phyloP scores from a whole-genome alignment of 2,888 invertebrate species.

The Pammene fasciana region DNA sequence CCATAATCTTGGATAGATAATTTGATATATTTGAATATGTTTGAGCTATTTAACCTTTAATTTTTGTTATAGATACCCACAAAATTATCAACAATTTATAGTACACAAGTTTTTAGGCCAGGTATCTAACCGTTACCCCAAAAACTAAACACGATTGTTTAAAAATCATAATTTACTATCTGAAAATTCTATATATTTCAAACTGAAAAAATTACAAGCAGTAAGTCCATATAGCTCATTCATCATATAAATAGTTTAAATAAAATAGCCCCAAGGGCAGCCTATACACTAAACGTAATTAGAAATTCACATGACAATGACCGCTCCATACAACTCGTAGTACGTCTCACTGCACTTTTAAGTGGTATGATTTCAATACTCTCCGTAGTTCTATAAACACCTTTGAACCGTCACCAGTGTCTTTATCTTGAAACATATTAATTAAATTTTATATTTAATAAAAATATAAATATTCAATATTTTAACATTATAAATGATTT shows the following conservation, averaged over 20 bases:
- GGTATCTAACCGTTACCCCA: no score
- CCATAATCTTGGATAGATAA: no score
- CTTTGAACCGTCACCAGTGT: slow-evolving; percentile 50
- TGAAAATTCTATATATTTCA: no score
- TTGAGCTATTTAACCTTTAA: no score
- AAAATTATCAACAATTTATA: no score
- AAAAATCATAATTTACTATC: no score
- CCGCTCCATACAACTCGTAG: slow-evolving; percentile 62
- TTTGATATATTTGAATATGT: no score
- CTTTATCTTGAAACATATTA: slow-evolving; percentile 27
- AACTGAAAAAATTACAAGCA: no score
- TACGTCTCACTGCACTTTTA: slow-evolving; percentile 67
- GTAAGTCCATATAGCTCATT: not conserved
- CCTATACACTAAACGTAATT: slow-evolving; percentile 32
- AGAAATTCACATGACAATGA: slow-evolving; percentile 47
- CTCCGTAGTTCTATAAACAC: slow-evolving; percentile 60
- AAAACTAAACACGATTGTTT: no score
- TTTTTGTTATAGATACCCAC: no score
- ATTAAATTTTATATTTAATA: not conserved
- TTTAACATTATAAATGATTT: not conserved
- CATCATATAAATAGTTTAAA: not conserved
- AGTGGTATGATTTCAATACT: slow-evolving; percentile 64
- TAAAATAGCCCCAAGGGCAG: slow-evolving; percentile 31
- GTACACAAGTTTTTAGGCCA: no score
- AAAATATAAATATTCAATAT: not conserved